These are phyloP conservation scores for Arenicola marina DNA, from an alignment of 2,888 invertebrate genomes.

Conservation along the genomic window DNA sequence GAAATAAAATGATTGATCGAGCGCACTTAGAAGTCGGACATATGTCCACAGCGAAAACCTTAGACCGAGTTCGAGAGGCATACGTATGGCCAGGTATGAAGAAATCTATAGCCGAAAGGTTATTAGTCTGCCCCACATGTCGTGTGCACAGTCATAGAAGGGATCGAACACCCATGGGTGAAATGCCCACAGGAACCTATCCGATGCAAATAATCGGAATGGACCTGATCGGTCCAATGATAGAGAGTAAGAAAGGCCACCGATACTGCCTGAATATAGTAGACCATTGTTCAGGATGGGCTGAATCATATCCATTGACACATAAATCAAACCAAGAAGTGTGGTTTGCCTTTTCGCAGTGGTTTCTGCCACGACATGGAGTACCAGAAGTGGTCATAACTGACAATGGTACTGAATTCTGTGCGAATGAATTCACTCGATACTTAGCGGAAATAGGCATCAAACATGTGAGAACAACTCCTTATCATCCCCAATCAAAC, in stretches of 20 bases:
- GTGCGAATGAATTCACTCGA: background rate
- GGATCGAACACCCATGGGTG: background rate
- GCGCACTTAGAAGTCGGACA: slow-evolving; percentile 5
- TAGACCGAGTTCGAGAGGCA: background rate
- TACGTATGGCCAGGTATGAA: slow-evolving; percentile 7
- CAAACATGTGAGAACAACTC: background rate
- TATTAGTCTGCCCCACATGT: background rate
- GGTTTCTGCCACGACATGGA: slow-evolving; percentile 1
- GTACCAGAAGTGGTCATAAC: background rate
- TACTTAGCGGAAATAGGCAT: background rate
- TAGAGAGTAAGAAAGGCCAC: background rate
- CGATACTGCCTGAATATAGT: background rate
- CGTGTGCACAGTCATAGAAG: background rate
- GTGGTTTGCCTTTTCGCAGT: background rate
- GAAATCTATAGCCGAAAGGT: background rate
- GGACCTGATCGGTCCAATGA: background rate
- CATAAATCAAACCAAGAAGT: background rate
- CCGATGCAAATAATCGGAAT: slow-evolving; percentile 5
- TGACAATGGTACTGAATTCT: background rate
- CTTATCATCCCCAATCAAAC: background rate
- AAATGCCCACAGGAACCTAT: slow-evolving; percentile 1
- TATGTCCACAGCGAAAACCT: background rate
- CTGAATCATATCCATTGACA: slow-evolving; percentile 4
- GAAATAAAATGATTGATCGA: too few relatives aligned
- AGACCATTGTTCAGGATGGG: slow-evolving; percentile 1